Percentiles rank a stretch among this genome's conserved stretches.
phyloP scores from a whole-genome alignment of 2,113 vertebrate genomes.

The Nerophis lumbriciformis region DNA sequence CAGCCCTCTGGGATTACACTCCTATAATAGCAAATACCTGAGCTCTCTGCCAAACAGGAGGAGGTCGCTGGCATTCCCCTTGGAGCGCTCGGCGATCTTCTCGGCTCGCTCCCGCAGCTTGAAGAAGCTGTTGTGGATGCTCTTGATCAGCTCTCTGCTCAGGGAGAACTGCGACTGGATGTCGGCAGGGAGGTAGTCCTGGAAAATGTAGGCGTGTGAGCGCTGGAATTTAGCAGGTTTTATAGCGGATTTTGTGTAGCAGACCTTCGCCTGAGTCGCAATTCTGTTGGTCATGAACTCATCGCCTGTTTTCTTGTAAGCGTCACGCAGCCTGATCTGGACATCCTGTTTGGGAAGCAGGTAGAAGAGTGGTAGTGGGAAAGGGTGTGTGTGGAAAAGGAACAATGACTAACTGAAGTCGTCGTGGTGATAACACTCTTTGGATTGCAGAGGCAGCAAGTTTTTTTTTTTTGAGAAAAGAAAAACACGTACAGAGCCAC shows the following conservation, averaged over 20 bases:
- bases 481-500: conserved; percentile 79
- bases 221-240: no score
- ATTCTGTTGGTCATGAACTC: conserved; percentile 88
- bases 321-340: conserved; percentile 85
- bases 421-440: conserved; percentile 10
- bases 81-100: conserved; percentile 83
- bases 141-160: conserved; percentile 89
- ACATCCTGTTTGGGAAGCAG: conserved; percentile 77
- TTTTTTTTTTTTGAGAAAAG: conserved; percentile 4
- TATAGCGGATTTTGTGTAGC: background rate
- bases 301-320: conserved; percentile 84
- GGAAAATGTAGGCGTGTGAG: conserved; percentile 8
- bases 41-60: conserved; percentile 91
- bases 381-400: background rate
- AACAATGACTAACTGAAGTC: conserved; percentile 11
- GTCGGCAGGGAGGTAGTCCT: conserved; percentile 93
- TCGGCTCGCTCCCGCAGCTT: conserved; percentile 88
- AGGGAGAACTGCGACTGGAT: conserved; percentile 87
- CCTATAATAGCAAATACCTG: conserved; percentile 68
- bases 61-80: conserved; percentile 87
- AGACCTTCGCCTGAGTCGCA: conserved; percentile 86
- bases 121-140: conserved; percentile 88
- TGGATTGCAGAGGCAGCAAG: conserved; percentile 7
- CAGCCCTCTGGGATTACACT: conserved; percentile 9
- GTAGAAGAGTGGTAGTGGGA: background rate